These are phyloP conservation scores for human (Homo sapiens) DNA, from an alignment of 2,113 vertebrate genomes.

Conservation along the genomic window GRCh38 chr12:61350501-61351000, in stretches of 20 bases:
- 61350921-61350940: neutral
- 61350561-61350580: neutral
- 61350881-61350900: conserved; percentile 27
- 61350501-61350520: neutral
- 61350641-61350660: neutral
- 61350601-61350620: neutral
- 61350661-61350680: neutral
- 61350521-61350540: neutral
- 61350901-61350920: conserved; percentile 16
- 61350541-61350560: neutral
- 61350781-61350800: conserved; percentile 49
- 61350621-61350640: neutral
- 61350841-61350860: conserved; percentile 27
- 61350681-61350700: conserved; percentile 19
- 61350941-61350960: conserved; percentile 25
- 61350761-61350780: conserved; percentile 29
- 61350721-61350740: conserved; percentile 54
- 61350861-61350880: conserved; percentile 36
- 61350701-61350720: neutral
- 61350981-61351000: conserved; percentile 48
- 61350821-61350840: conserved; percentile 66
- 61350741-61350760: conserved; percentile 54
- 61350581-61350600: fast-evolving
- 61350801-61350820: conserved; percentile 55
- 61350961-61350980: conserved; percentile 63